Evolutionary conservation across 2,113 vertebrate species (phyloP).

Genomic region (Nyctibius bracteatus): DNA sequence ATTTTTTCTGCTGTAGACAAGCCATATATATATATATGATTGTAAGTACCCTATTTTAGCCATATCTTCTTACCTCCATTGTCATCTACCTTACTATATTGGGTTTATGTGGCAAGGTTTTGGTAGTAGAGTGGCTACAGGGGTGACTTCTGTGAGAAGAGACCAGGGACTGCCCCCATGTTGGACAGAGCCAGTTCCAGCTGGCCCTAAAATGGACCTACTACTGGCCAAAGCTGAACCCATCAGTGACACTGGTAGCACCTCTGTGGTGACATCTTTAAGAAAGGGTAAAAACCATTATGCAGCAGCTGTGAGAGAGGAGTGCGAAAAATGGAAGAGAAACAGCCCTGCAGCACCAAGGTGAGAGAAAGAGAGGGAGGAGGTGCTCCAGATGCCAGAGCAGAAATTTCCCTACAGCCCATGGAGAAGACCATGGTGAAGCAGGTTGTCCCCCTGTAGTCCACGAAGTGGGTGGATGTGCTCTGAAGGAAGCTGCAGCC

Average conservation of each 20-base stretch:
- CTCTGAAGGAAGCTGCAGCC: neutral
- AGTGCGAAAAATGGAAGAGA: neutral
- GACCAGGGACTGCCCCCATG: fast-evolving
- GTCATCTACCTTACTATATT: neutral
- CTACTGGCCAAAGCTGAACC: neutral
- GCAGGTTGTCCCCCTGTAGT: neutral
- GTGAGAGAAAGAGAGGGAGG: neutral
- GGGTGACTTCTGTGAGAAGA: neutral
- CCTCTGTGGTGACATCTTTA: neutral
- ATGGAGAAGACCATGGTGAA: neutral
- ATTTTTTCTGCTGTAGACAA: neutral
- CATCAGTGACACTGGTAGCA: neutral
- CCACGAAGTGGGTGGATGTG: neutral
- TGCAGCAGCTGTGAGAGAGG: neutral
- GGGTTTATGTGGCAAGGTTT: neutral
- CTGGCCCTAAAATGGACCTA: neutral
- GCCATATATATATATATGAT: neutral
- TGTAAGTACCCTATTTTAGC: neutral
- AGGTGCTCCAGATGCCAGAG: neutral
- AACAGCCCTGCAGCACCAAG: neutral
- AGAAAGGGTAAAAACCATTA: neutral
- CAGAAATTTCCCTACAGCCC: neutral
- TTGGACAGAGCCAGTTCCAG: neutral
- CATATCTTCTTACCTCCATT: neutral
- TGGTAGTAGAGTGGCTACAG: neutral